phyloP scores from a whole-genome alignment of 2,888 invertebrate genomes.

The Torymus tubicola region DNA sequence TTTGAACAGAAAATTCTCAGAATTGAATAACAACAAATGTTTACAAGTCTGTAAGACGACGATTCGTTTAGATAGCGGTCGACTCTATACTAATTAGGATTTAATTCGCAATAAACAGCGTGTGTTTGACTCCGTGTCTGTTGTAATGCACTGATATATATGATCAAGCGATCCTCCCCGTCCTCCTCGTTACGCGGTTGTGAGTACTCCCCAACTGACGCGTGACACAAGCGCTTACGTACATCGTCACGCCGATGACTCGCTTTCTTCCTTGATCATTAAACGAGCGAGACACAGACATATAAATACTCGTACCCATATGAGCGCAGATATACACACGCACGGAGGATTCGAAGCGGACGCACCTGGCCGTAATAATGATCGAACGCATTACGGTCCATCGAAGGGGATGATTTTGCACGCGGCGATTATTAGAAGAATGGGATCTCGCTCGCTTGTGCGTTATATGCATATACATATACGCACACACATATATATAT shows the following conservation, averaged over 20 bases:
- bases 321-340: too few species aligned
- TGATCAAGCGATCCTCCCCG: background rate
- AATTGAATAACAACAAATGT: too few species aligned
- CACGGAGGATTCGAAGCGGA: background rate
- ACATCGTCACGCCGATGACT: conserved; percentile 5
- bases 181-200: background rate
- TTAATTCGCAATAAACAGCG: too few species aligned
- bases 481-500: too few species aligned
- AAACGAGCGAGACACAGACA: background rate
- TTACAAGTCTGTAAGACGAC: too few species aligned
- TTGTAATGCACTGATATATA: too few species aligned
- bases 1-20: too few species aligned
- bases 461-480: background rate
- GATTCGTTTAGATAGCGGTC: too few species aligned
- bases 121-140: too few species aligned
- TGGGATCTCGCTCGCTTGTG: conserved; percentile 14
- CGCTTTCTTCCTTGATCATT: conserved; percentile 27
- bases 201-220: background rate
- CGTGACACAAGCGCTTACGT: background rate
- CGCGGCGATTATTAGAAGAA: conserved; percentile 43
- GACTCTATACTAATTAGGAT: too few species aligned
- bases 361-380: conserved; percentile 45
- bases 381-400: conserved; percentile 40
- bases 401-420: conserved; percentile 23
- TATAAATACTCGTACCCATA: too few species aligned